Percentiles rank a stretch among this genome's conserved stretches.
Conservation (phyloP, 2,797 vertebrate species). For the Enteromius paludinosus region DNA sequence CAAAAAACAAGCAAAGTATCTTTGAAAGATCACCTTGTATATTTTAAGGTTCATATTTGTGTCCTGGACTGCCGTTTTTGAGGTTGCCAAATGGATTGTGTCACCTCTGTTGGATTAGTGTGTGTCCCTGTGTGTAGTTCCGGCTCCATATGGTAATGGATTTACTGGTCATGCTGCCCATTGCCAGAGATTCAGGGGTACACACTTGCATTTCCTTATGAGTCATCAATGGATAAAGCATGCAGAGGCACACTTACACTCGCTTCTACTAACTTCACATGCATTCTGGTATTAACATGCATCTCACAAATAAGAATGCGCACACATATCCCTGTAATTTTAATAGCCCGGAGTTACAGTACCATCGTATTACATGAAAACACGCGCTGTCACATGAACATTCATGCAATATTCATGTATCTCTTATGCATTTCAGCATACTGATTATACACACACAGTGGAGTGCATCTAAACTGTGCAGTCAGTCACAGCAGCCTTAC, state of each 20-base stretch:
- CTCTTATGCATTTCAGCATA: background rate
- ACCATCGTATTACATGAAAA: background rate
- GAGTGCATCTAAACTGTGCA: background rate
- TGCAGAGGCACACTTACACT: background rate
- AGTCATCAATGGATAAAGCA: slow-evolving; percentile 28
- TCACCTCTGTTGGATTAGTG: slow-evolving; percentile 38
- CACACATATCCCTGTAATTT: background rate
- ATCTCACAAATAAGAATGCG: background rate
- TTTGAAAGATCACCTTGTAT: background rate
- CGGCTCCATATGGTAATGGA: slow-evolving; percentile 39
- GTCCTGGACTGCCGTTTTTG: slow-evolving; percentile 23
- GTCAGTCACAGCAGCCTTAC: background rate
- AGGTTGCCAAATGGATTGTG: slow-evolving; percentile 39
- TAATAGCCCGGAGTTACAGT: background rate
- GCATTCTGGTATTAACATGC: background rate
- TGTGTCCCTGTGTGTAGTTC: slow-evolving; percentile 22
- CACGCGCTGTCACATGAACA: background rate
- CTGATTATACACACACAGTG: background rate
- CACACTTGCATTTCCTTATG: slow-evolving; percentile 17
- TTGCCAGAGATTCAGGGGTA: slow-evolving; percentile 17
- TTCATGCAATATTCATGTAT: slow-evolving; percentile 32
- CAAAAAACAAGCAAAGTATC: slow-evolving; percentile 15
- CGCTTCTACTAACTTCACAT: background rate
- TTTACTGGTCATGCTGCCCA: slow-evolving; percentile 7
- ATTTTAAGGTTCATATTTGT: slow-evolving; percentile 12